These are phyloP conservation scores for Epiblema foenella DNA, from an alignment of 2,888 invertebrate genomes.

Conservation along the genomic window DNA sequence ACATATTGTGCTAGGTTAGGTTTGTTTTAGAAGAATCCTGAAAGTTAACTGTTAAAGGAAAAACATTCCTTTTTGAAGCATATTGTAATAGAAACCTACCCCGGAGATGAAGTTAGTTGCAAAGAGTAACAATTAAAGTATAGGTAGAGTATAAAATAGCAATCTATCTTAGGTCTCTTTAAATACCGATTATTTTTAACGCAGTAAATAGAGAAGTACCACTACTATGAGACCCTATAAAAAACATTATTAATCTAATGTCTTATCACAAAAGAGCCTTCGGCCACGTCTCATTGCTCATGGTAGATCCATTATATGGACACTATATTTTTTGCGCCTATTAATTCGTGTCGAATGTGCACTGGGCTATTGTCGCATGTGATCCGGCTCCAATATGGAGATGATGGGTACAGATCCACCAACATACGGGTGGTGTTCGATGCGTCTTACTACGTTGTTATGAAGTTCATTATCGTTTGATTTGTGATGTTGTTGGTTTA, in stretches of 20 bases:
- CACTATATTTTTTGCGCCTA: conserved; percentile 57
- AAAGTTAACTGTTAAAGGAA: too few relatives aligned
- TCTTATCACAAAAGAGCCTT: conserved; percentile 26
- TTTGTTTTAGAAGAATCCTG: too few relatives aligned
- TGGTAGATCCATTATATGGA: conserved; percentile 42
- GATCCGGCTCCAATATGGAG: conserved; percentile 77
- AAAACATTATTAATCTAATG: conserved; percentile 17
- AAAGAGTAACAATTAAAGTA: too few relatives aligned
- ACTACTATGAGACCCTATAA: conserved; percentile 2
- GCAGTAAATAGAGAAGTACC: not conserved
- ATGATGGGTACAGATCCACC: conserved; percentile 55
- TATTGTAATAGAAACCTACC: too few relatives aligned
- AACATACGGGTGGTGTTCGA: not conserved
- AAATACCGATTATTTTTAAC: too few relatives aligned
- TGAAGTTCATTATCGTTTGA: conserved; percentile 8
- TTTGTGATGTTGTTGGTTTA: conserved; percentile 1
- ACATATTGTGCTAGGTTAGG: too few relatives aligned
- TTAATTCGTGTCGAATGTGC: conserved; percentile 56
- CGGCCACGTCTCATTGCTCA: conserved; percentile 31
- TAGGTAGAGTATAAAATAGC: too few relatives aligned
- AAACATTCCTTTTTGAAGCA: too few relatives aligned
- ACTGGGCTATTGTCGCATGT: conserved; percentile 54
- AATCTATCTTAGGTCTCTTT: too few relatives aligned
- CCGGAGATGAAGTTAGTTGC: too few relatives aligned
- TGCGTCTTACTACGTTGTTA: not conserved